phyloP scores from a whole-genome alignment of 92 coral and sea anemone species.

The Umimayanthus chanpuru region DNA sequence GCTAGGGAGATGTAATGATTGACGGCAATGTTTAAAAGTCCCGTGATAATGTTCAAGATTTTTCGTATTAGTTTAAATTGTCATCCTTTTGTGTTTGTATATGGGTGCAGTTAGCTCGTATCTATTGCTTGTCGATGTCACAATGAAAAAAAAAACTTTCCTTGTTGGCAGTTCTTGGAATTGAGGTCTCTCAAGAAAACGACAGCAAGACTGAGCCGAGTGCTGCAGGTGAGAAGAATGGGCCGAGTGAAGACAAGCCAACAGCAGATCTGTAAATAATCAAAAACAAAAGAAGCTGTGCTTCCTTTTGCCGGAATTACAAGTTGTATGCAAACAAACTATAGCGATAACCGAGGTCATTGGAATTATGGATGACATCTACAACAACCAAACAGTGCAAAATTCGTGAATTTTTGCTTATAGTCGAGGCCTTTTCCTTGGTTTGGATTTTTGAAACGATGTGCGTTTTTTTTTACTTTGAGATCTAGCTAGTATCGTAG shows the following conservation, averaged over 20 bases:
- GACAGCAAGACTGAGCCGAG: neutral
- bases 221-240: conserved; percentile 3
- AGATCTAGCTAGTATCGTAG: too few species aligned
- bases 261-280: conserved; percentile 1
- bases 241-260: conserved; percentile 14
- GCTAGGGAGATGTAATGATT: too few species aligned
- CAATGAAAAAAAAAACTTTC: neutral
- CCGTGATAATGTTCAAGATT: too few species aligned
- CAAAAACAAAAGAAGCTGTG: neutral
- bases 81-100: neutral
- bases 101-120: neutral
- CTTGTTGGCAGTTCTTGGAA: neutral
- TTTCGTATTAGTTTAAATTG: too few species aligned
- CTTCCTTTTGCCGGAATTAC: neutral
- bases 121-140: neutral
- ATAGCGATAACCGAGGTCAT: too few species aligned
- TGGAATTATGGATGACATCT: too few species aligned
- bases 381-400: too few species aligned
- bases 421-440: too few species aligned
- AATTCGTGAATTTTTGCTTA: too few species aligned
- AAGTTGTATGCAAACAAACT: neutral
- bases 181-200: conserved; percentile 18
- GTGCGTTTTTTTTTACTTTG: too few species aligned
- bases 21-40: too few species aligned
- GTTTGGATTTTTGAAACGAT: too few species aligned